These are phyloP conservation scores for Isichthys henryi DNA, from an alignment of 2,113 vertebrate species.

Conservation along the genomic window DNA sequence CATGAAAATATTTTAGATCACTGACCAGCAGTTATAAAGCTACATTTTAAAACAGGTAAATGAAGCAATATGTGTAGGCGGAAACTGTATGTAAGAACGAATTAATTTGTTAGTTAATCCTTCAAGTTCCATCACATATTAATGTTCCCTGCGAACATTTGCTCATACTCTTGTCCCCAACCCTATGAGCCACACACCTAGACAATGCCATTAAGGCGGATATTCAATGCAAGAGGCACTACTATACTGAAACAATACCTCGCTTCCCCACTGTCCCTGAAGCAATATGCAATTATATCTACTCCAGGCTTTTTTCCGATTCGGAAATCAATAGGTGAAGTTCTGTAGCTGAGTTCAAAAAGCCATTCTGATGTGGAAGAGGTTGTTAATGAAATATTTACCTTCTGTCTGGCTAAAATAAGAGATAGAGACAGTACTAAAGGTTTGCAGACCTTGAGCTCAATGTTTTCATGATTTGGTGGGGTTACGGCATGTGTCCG, in stretches of 20 bases:
- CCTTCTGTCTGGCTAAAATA: neutral
- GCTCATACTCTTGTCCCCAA: neutral
- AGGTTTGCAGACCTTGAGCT: neutral
- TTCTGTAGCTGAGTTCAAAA: neutral
- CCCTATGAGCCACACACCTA: neutral
- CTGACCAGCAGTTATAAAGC: neutral
- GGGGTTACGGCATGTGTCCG: neutral
- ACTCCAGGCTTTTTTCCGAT: neutral
- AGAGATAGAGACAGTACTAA: neutral
- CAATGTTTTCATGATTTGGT: neutral
- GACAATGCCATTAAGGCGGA: neutral
- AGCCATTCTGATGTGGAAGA: neutral
- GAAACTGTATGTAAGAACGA: neutral
- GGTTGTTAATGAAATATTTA: neutral
- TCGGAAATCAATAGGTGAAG: neutral
- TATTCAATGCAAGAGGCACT: neutral
- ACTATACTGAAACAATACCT: neutral
- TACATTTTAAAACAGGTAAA: neutral
- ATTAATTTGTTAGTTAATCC: neutral
- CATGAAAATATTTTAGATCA: neutral
- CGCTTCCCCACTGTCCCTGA: neutral
- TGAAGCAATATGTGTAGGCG: neutral
- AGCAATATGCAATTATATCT: neutral
- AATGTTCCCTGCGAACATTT: neutral
- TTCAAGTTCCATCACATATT: neutral